Conservation (phyloP, 35 echinoderm and acorn worm species). For the Lytechinus variegatus region DNA sequence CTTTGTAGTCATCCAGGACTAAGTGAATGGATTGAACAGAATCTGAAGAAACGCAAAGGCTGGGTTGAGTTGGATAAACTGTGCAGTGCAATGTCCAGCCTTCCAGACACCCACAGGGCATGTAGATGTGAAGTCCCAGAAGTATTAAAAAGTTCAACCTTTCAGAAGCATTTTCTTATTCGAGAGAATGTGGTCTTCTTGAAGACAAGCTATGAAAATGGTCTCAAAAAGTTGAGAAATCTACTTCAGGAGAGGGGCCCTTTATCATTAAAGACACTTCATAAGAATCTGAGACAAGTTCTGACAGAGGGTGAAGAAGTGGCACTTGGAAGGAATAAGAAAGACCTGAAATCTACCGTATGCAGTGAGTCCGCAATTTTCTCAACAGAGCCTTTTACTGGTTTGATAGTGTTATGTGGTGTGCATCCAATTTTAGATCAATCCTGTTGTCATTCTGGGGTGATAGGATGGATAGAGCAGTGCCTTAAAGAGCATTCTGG, state of each 20-base stretch:
- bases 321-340: background rate
- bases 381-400: background rate
- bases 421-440: background rate
- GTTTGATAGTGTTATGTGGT: background rate
- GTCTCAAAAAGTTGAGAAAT: background rate
- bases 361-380: background rate
- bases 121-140: background rate
- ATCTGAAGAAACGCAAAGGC: background rate
- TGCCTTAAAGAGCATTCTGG: background rate
- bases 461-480: background rate
- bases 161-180: background rate
- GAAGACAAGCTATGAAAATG: background rate
- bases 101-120: background rate
- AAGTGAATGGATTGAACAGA: background rate
- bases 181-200: background rate
- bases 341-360: background rate
- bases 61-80: background rate
- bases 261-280: background rate
- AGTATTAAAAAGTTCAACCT: background rate
- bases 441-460: background rate
- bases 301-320: background rate
- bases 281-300: background rate
- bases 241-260: background rate
- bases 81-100: background rate
- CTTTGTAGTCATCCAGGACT: background rate